Percentiles rank a stretch among this genome's conserved stretches.
phyloP scores from a whole-genome alignment of 2,113 vertebrate species.

The Xiphorhynchus elegans region DNA sequence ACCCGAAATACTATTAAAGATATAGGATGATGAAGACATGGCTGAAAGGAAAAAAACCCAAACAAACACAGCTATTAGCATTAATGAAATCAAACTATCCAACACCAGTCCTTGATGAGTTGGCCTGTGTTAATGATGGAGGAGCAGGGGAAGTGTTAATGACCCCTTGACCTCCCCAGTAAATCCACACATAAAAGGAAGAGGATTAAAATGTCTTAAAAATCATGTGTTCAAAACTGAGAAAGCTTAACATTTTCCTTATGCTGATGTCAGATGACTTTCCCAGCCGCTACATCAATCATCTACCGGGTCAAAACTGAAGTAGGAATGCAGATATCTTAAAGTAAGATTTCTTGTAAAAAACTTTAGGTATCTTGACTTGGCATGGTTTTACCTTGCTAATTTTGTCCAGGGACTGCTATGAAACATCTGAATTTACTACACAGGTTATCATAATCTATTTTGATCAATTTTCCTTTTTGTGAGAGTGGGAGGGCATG shows the following conservation, averaged over 20 bases:
- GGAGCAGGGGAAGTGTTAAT: not conserved
- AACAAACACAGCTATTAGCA: fast-evolving
- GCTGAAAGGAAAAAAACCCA: not conserved
- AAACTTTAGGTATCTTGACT: not conserved
- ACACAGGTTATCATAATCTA: not conserved
- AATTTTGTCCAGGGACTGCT: not conserved
- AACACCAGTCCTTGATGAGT: not conserved
- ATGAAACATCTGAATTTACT: not conserved
- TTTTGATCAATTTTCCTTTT: not conserved
- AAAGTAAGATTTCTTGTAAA: not conserved
- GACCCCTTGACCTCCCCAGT: not conserved
- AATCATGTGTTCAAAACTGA: not conserved
- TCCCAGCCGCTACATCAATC: not conserved
- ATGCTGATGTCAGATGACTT: not conserved
- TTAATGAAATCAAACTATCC: not conserved
- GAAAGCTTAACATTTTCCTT: slow-evolving; percentile 12
- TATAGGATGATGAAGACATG: not conserved
- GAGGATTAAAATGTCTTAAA: slow-evolving; percentile 29
- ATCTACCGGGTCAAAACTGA: not conserved
- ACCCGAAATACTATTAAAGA: not conserved
- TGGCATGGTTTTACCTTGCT: not conserved
- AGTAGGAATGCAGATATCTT: not conserved
- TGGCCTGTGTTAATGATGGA: not conserved
- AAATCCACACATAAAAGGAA: slow-evolving; percentile 27
- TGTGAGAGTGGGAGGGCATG: fast-evolving